Conservation (phyloP, 30 jellyfish, hydroid and myxozoan genomes). For the Euphysa ruthae region DNA sequence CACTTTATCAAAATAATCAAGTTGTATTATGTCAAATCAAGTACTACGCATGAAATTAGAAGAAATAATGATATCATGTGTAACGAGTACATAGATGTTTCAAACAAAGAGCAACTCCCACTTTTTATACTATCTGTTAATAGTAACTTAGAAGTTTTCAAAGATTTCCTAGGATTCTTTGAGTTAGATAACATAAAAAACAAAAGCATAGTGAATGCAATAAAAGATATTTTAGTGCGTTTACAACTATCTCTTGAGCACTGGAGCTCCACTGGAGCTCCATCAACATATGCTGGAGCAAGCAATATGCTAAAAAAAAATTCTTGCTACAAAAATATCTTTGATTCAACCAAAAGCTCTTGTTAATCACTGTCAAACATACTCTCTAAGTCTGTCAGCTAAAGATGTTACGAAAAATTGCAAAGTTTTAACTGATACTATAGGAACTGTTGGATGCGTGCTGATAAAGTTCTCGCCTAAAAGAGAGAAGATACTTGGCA, state of each 20-base stretch:
- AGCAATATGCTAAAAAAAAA: not conserved
- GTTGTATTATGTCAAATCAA: constrained; percentile 25
- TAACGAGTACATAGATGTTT: constrained; percentile 19
- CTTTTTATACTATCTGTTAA: not conserved
- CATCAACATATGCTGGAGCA: not conserved
- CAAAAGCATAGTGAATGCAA: not conserved
- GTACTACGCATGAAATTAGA: constrained; percentile 7
- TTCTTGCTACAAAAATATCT: not conserved
- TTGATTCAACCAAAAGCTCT: not conserved
- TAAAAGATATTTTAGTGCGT: not conserved
- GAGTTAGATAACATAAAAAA: not conserved
- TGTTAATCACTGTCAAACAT: not conserved
- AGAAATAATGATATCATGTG: not conserved
- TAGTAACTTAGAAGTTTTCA: not conserved
- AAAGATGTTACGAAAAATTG: too few species aligned
- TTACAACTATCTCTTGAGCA: not conserved
- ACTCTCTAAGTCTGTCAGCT: not conserved
- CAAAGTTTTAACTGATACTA: too few species aligned
- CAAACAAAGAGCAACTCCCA: constrained; percentile 42
- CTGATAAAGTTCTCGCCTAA: too few species aligned
- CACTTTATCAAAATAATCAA: constrained; percentile 22
- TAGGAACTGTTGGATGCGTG: too few species aligned
- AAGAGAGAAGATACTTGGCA: too few species aligned
- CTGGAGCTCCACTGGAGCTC: too few species aligned
- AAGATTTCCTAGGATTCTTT: not conserved